These are phyloP conservation scores for Silurus lanzhouensis DNA, from an alignment of 2,797 vertebrate genomes.

Conservation along the genomic window DNA sequence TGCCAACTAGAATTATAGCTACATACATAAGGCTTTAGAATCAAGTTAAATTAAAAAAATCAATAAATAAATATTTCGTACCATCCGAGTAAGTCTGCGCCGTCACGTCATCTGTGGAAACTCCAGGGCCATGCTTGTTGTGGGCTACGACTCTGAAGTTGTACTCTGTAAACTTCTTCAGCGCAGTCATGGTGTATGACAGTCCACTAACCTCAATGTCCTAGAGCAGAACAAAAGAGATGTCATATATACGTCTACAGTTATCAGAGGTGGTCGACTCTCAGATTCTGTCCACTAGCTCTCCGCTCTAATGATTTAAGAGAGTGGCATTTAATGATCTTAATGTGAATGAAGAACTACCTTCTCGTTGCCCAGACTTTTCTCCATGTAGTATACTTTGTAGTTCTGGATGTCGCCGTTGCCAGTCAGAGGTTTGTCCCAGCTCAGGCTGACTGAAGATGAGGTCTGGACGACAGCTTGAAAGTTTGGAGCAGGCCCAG, in stretches of 20 bases:
- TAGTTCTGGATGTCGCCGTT: slow-evolving; percentile 94
- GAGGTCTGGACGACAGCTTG: slow-evolving; percentile 79
- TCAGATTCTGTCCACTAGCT: neutral
- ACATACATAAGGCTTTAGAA: neutral
- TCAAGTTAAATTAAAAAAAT: neutral
- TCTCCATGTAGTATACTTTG: slow-evolving; percentile 93
- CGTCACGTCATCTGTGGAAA: slow-evolving; percentile 89
- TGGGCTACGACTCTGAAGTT: slow-evolving; percentile 94
- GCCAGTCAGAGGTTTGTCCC: slow-evolving; percentile 89
- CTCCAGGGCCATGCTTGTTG: slow-evolving; percentile 94
- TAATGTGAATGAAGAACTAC: slow-evolving; percentile 64
- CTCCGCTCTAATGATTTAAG: neutral
- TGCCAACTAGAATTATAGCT: neutral
- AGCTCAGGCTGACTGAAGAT: slow-evolving; percentile 81
- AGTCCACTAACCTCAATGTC: slow-evolving; percentile 85
- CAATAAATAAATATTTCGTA: slow-evolving; percentile 52
- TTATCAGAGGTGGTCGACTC: neutral
- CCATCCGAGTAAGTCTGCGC: slow-evolving; percentile 89
- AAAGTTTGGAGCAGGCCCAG: slow-evolving; percentile 92
- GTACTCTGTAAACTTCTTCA: slow-evolving; percentile 94
- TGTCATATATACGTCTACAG: no score
- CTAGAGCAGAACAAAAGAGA: slow-evolving; percentile 65
- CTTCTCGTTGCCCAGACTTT: slow-evolving; percentile 85
- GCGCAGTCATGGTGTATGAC: slow-evolving; percentile 80
- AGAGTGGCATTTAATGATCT: neutral